phyloP scores from a whole-genome alignment of 2,888 invertebrate genomes.

The Choristoneura rosaceana region DNA sequence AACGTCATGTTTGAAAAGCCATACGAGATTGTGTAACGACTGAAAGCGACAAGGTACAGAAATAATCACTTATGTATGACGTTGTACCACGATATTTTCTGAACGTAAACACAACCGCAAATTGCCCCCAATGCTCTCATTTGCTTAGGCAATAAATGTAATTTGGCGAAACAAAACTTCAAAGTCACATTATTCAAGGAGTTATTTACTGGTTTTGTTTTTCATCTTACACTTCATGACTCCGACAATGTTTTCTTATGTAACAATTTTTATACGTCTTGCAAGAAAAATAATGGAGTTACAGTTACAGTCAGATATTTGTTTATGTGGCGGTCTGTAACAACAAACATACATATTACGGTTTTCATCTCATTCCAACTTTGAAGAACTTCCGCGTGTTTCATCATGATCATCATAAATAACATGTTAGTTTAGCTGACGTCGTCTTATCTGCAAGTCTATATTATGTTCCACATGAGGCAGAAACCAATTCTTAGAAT shows the following conservation, averaged over 20 bases:
- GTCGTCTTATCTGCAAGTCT: no score
- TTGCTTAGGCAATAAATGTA: slow-evolving; percentile 37
- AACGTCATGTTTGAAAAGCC: no score
- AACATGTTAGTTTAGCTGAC: no score
- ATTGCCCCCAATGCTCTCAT: slow-evolving; percentile 35
- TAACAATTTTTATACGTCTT: neutral
- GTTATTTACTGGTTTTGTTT: slow-evolving; percentile 16
- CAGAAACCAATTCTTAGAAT: no score
- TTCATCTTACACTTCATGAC: slow-evolving; percentile 4
- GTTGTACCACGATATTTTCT: slow-evolving; percentile 9
- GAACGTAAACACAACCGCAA: slow-evolving; percentile 21
- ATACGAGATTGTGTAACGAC: no score
- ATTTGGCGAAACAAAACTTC: slow-evolving; percentile 34
- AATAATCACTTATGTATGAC: no score
- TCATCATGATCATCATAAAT: no score
- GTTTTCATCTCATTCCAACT: no score
- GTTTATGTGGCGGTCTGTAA: neutral
- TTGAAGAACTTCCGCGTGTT: no score
- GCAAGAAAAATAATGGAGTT: neutral
- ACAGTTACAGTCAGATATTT: neutral
- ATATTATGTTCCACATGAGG: no score
- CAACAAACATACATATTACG: neutral
- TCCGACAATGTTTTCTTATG: neutral
- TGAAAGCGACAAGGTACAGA: no score
- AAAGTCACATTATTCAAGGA: slow-evolving; percentile 25